Conservation (phyloP, 1,140 invertebrate species). For the Oncopodura yosiiana region DNA sequence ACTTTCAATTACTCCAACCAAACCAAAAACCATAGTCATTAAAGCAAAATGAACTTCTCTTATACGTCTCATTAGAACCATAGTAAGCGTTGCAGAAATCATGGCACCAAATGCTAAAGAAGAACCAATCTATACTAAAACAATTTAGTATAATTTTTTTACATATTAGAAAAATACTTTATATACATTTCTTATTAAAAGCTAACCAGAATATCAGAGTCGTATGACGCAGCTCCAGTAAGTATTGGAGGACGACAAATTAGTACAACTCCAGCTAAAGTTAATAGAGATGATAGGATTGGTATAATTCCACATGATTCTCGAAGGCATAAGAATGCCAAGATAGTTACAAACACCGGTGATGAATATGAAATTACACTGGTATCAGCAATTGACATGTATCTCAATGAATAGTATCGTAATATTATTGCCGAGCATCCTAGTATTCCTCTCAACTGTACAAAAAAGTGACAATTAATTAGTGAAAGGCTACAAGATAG, state of each 20-base stretch:
- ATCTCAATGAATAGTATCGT: slow-evolving; percentile 5
- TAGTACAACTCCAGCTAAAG: slow-evolving; percentile 6
- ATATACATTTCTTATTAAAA: not conserved
- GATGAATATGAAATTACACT: slow-evolving; percentile 3
- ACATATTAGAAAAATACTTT: not conserved
- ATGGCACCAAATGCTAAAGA: slow-evolving; percentile 12
- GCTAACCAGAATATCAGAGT: not conserved
- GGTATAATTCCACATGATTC: slow-evolving; percentile 25
- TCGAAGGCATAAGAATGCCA: slow-evolving; percentile 21
- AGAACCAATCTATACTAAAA: slow-evolving; percentile 15
- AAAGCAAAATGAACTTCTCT: slow-evolving; percentile 20
- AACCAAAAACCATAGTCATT: slow-evolving; percentile 8
- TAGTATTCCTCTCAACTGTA: slow-evolving; percentile 11
- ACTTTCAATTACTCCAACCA: not conserved
- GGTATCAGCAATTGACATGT: slow-evolving; percentile 6
- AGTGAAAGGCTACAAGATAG: no score
- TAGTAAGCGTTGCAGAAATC: slow-evolving; percentile 8
- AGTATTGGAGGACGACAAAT: slow-evolving; percentile 19
- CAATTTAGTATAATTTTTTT: not conserved
- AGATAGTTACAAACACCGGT: slow-evolving; percentile 19
- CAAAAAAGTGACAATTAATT: not conserved
- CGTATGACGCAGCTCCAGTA: not conserved
- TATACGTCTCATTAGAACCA: slow-evolving; percentile 16
- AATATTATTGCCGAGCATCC: not conserved
- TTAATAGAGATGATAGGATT: slow-evolving; percentile 8